Evolutionary conservation across 2,113 vertebrate genomes (phyloP), one percentile per base, ranked within the genome.

Genomic region (Caranx ignobilis): DNA sequence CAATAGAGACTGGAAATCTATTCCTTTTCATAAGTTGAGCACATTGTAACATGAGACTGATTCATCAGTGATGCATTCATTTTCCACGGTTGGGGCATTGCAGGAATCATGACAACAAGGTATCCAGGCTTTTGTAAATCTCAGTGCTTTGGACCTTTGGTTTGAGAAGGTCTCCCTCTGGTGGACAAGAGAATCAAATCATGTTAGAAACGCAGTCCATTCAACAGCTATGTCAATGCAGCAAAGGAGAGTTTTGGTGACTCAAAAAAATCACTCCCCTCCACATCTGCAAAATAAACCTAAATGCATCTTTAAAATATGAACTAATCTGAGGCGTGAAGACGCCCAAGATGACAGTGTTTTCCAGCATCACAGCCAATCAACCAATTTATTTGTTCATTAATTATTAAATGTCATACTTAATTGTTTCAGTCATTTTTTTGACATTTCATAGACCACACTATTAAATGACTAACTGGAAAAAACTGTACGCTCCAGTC

Each of bases 101-200:
- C 35, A 16, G 19, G 47, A 41, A 47, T 21, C 9, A 6, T 16
- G 4, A 37, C n/a, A 5, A 72, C 21, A 34, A 60, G 35, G 60
- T 43, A 57, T 26, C 34, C 4, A 18, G 12, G 10, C 11, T 18
- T 15, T n/a, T 39, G 6, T 16, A 52, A 19, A 31, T 37, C 32
- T 31, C 32, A 68, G 18, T 21, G 6, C 52, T 21, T 66, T 61
- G 26, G 41, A 52, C 2, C 32, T 45, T 18, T 60, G 11, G 4
- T 62, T 60, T 75, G 75, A 54, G 48, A 32, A 79, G 12, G 57
- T 65, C 83, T 62, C 88, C 88, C 87, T 77, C 87, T 89, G 56
- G 65, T 88, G 90, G 83, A 37, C 13, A 68, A 67, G 6, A 43
- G 6, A 37, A 7, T 55, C 16, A 41, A 39, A 62, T 10, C 59